phyloP scores from a whole-genome alignment of 1,140 invertebrate genomes.

The Pogonognathellus flavescens region DNA sequence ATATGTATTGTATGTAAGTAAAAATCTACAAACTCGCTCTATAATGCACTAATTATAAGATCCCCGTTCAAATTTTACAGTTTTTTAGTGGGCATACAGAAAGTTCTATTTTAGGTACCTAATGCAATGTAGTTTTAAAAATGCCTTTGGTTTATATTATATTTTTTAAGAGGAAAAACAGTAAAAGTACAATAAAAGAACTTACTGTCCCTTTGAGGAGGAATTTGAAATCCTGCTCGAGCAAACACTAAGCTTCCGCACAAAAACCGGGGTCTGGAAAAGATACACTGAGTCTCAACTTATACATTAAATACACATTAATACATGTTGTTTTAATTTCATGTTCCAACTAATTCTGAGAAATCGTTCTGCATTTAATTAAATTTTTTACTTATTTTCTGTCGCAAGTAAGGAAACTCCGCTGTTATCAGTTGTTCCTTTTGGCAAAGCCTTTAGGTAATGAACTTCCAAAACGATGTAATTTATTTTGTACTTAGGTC shows the following conservation, averaged over 20 bases:
- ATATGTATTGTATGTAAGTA: too few species aligned
- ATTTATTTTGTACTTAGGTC: slow-evolving; percentile 23
- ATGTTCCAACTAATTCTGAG: too few species aligned
- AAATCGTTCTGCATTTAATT: too few species aligned
- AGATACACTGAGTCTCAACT: not conserved
- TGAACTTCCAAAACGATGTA: slow-evolving; percentile 49
- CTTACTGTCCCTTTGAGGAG: not conserved
- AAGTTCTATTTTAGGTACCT: too few species aligned
- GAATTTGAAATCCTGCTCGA: slow-evolving; percentile 28
- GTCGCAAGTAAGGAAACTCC: not conserved
- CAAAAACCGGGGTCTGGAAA: slow-evolving; percentile 16
- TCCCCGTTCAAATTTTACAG: too few species aligned
- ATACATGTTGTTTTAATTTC: not conserved
- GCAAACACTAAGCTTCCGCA: slow-evolving; percentile 30
- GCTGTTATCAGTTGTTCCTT: slow-evolving; percentile 17
- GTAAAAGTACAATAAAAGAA: too few species aligned
- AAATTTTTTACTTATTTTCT: slow-evolving; percentile 19
- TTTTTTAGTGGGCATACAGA: too few species aligned
- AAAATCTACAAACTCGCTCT: too few species aligned
- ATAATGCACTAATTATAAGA: too few species aligned
- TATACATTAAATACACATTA: not conserved
- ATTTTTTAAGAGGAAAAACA: too few species aligned
- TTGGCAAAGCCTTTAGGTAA: slow-evolving; percentile 2
- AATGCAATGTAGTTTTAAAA: too few species aligned
- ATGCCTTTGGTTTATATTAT: too few species aligned